Base-by-base conservation (phyloP, 2,888 invertebrate genomes). In the Morpho helenor region DNA sequence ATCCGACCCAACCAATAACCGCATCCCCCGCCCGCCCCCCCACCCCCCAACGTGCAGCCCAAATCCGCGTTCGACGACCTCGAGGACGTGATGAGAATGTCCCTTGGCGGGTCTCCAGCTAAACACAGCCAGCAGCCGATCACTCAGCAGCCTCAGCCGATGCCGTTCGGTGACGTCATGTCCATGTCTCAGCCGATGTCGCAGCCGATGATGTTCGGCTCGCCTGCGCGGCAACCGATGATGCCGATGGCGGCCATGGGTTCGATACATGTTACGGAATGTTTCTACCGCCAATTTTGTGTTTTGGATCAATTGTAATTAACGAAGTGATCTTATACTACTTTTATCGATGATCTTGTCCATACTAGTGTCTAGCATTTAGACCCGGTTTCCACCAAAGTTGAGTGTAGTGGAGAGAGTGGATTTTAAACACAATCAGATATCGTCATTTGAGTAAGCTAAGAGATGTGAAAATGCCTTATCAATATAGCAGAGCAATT, bases 11-110 rank as follows among this genome's bases (percentile, higher is more conserved):
- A 65, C 84, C 87, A 72, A 87, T 77, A 72, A 80, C 79, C 72
- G 87, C 80, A 62, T 88, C 87, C 68, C 90, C 84, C 66, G 87
- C 87, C 88, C 92, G 88, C 75, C 92, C 87, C 23, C 79, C 91
- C 92, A 52, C 91, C 89, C 58, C 89, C 91, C 43, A 73, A 78
- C 65, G 84, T 84, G 63, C 83, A 86, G 62, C 88, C 89, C 56
- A 94, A 93, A 72, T 93, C 93, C 68, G 94, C 94, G 43, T 92
- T 94, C 78, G 94, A 94, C 74, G 94, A 94, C 71, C 91, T 94
- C 66, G 94, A 94, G 73, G 93, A 94, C 73, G 93, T 92, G 58
- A 94, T 94, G 86, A 89, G 93, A 60, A 92, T 93, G 91, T 93
- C 93, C 52, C 91, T 94, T 72, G 94, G 94, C 52, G 93, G 93